These are phyloP conservation scores for Philaethria dido DNA, from an alignment of 2,888 invertebrate genomes.

Conservation along the genomic window DNA sequence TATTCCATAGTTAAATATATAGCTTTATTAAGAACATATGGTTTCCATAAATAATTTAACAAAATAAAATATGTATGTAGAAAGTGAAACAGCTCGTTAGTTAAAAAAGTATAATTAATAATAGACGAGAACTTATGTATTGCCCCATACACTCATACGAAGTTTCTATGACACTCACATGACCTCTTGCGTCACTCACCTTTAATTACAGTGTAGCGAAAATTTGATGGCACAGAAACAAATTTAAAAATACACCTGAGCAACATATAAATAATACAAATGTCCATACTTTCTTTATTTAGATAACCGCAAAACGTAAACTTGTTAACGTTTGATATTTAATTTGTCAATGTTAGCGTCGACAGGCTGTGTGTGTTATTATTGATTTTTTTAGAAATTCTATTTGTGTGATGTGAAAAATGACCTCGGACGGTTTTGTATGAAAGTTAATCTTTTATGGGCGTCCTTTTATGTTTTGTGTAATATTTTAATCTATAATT, in stretches of 20 bases:
- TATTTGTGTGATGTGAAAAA: constrained; percentile 58
- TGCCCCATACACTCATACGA: constrained; percentile 40
- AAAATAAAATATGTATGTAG: background rate
- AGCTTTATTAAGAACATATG: background rate
- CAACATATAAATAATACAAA: constrained; percentile 33
- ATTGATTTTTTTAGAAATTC: constrained; percentile 58
- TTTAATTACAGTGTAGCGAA: constrained; percentile 77
- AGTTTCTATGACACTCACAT: constrained; percentile 76
- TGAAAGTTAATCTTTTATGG: constrained; percentile 11
- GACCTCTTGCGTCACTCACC: constrained; percentile 71
- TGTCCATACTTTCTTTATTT: constrained; percentile 24
- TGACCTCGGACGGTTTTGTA: constrained; percentile 33
- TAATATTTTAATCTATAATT: background rate
- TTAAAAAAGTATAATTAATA: constrained; percentile 3
- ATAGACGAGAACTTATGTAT: constrained; percentile 24
- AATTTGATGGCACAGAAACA: constrained; percentile 65
- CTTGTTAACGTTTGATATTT: constrained; percentile 65
- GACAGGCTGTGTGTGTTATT: constrained; percentile 73
- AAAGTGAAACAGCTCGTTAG: constrained; percentile 11
- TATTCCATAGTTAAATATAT: background rate
- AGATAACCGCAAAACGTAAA: constrained; percentile 38
- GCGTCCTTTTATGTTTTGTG: background rate
- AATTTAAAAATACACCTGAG: constrained; percentile 47
- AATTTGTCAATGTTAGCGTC: constrained; percentile 80
- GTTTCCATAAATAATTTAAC: background rate